Base-by-base conservation (phyloP, 2,113 vertebrate genomes). In the Poeciliopsis prolifica region DNA sequence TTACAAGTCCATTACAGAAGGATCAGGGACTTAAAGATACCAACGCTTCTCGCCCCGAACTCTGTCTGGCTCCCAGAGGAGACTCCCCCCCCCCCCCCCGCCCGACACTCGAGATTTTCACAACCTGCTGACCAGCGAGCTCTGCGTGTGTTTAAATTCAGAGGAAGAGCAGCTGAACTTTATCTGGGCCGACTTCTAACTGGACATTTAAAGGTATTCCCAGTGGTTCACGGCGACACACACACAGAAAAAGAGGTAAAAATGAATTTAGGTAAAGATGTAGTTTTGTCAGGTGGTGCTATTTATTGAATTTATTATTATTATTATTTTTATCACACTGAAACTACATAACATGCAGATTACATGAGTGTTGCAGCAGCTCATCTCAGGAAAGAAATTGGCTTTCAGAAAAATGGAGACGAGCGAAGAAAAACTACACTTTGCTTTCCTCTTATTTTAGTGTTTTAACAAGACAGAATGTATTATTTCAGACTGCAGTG, bases 1-100 rank as follows among this genome's bases (percentile, higher is more conserved):
- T 70, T 54, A 37, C 24, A 58, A 77, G 78, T 81, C 86, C 81
- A 85, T 83, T 85, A 83, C 44, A 75, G 61, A 72, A 60, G 31
- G 30, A 65, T 51, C 54, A 42, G 61, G 42, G 62, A 51, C 78
- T 28, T 68, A 68, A 68, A 73, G 69, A 80, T 75, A 81, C 64
- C 64, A 72, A 68, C 63, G 35, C 28, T 71, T 79, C 35, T 0
- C 10, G 2, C 35, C 10, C 10, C 33, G 35, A 37, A 74, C 60
- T 48, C 29, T 15, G 68, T 83, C 64, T 33, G 28, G 19, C 60
- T 84, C 87, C 77, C 80, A 76, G 65, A 81, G 64, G 80, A 86
- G 37, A 77, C 58, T 29, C 29, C 29, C 29, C 29, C 29, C 30
- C 30, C 30, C 3, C 30, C 30, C 30, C 30, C 3, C n/a, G n/a